A percentile compares a stretch with the other conserved stretches of the same genome.
phyloP scores from a whole-genome alignment of 1,140 invertebrate species.

The Lutraria rhynchaena region DNA sequence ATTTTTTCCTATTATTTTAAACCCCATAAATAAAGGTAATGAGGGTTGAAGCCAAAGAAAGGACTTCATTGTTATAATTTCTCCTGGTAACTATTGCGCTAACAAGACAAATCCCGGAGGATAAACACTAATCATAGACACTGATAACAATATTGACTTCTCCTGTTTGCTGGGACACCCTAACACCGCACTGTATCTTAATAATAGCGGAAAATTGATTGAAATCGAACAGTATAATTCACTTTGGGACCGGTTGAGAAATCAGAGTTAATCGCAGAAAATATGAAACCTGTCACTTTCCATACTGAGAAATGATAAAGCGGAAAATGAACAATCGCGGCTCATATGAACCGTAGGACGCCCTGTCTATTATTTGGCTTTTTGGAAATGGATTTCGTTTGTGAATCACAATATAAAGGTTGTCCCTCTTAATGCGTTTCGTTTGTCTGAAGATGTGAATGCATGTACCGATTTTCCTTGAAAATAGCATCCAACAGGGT shows the following conservation, averaged over 20 bases:
- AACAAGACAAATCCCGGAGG: constrained; percentile 11
- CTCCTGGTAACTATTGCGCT: constrained; percentile 17
- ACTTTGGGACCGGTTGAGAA: constrained; percentile 46
- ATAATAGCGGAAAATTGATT: constrained; percentile 50
- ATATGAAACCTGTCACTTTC: constrained; percentile 50
- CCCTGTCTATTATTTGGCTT: constrained; percentile 11
- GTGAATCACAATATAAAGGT: constrained; percentile 26
- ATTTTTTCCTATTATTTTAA: background rate
- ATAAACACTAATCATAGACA: constrained; percentile 8
- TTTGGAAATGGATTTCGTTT: constrained; percentile 25
- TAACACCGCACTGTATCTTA: constrained; percentile 13
- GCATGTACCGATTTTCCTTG: background rate
- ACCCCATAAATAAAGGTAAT: constrained; percentile 41
- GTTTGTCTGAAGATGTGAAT: constrained; percentile 8
- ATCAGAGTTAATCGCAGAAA: constrained; percentile 53
- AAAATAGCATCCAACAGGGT: too few relatives aligned
- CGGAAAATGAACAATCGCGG: constrained; percentile 54
- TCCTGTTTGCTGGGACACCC: background rate
- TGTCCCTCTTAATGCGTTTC: constrained; percentile 34
- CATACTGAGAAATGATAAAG: constrained; percentile 40
- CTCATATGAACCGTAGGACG: background rate
- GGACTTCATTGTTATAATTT: constrained; percentile 6
- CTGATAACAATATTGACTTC: constrained; percentile 20
- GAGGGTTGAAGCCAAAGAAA: background rate
- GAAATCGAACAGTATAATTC: constrained; percentile 60